Percentiles rank a stretch among this genome's conserved stretches.
phyloP scores from a whole-genome alignment of 2,113 vertebrate species.

The Aix galericulata region DNA sequence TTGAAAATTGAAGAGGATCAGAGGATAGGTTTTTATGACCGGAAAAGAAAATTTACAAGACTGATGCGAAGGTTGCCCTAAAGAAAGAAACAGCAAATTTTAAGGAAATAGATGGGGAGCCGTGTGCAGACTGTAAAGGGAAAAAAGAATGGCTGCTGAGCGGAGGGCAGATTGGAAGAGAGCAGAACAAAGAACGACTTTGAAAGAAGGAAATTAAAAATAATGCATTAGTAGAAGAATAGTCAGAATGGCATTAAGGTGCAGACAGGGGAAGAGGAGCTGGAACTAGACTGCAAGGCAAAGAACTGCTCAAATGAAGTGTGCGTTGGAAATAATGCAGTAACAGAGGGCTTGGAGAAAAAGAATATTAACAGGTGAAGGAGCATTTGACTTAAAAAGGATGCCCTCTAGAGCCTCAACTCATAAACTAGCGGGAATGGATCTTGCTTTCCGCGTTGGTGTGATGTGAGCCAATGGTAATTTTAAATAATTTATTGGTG shows the following conservation, averaged over 20 bases:
- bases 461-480: neutral
- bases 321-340: neutral
- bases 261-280: neutral
- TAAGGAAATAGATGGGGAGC: neutral
- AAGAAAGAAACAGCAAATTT: neutral
- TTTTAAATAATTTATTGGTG: neutral
- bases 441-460: neutral
- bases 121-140: neutral
- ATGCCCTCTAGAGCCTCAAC: neutral
- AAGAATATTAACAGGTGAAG: neutral
- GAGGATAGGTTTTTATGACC: neutral
- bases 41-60: slow-evolving; percentile 33
- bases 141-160: neutral
- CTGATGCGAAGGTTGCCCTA: neutral
- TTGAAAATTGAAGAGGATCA: neutral
- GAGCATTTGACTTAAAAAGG: neutral
- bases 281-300: neutral
- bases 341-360: neutral
- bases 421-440: neutral
- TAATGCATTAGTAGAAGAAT: neutral
- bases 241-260: neutral
- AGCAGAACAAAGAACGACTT: neutral
- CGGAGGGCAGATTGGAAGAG: neutral
- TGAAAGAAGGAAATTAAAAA: neutral
- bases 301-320: neutral